Conservation (phyloP, 2,113 vertebrate genomes). For the Anarrhichthys ocellatus region DNA sequence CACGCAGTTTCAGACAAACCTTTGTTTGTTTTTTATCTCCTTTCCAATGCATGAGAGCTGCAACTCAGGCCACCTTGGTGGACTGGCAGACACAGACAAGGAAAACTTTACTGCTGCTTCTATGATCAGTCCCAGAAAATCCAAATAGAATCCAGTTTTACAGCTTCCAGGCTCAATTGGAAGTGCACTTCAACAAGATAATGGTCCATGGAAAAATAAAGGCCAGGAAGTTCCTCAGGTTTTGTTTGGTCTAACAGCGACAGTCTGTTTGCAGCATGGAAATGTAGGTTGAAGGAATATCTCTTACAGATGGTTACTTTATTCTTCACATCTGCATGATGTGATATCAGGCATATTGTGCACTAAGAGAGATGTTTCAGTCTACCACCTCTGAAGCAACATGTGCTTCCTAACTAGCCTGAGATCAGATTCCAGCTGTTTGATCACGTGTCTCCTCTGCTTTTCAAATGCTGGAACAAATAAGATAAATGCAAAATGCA, state of each 20-base stretch:
- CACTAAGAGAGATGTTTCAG: slow-evolving; percentile 49
- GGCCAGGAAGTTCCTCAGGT: slow-evolving; percentile 67
- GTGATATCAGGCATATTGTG: slow-evolving; percentile 56
- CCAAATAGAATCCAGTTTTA: slow-evolving; percentile 33
- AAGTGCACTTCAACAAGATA: slow-evolving; percentile 71
- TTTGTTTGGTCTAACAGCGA: slow-evolving; percentile 57
- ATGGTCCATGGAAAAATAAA: slow-evolving; percentile 57
- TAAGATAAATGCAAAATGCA: not conserved
- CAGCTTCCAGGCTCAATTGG: slow-evolving; percentile 61
- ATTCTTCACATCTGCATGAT: slow-evolving; percentile 74
- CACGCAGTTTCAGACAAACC: slow-evolving; percentile 27
- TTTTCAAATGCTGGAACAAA: slow-evolving; percentile 13
- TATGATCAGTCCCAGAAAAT: slow-evolving; percentile 54
- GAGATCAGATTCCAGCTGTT: slow-evolving; percentile 21
- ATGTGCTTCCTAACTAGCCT: slow-evolving; percentile 25
- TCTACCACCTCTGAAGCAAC: slow-evolving; percentile 41
- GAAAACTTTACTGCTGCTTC: slow-evolving; percentile 47
- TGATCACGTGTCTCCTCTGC: slow-evolving; percentile 10
- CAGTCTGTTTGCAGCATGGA: slow-evolving; percentile 56
- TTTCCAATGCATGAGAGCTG: slow-evolving; percentile 30
- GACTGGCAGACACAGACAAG: slow-evolving; percentile 7
- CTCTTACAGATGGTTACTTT: slow-evolving; percentile 76
- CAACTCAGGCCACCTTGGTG: slow-evolving; percentile 45
- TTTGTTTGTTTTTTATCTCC: slow-evolving; percentile 38
- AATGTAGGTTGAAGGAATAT: slow-evolving; percentile 41